A percentile compares a stretch with the other conserved stretches of the same genome.
Evolutionary conservation across 2,888 invertebrate species (phyloP).

Genomic region (Latrodectus hesperus): DNA sequence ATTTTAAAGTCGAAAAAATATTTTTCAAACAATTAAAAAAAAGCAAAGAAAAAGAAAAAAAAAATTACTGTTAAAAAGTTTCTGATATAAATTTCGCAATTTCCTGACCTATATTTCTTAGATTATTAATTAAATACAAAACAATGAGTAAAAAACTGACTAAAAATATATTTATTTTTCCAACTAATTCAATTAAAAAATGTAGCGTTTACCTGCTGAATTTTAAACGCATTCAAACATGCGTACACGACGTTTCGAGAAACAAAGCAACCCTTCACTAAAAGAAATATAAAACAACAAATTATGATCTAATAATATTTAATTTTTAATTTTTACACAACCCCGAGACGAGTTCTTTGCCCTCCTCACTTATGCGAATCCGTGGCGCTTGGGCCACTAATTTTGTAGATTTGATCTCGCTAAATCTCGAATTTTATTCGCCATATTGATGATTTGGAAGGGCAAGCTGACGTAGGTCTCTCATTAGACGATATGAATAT

Average conservation of each 20-base stretch:
- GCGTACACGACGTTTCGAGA: background rate
- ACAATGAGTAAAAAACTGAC: background rate
- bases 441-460: conserved; percentile 70
- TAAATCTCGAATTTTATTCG: conserved; percentile 70
- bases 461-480: conserved; percentile 68
- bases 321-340: conserved; percentile 28
- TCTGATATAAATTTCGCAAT: background rate
- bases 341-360: conserved; percentile 66
- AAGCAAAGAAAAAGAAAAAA: background rate
- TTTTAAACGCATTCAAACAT: no score
- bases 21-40: background rate
- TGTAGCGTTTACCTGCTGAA: background rate
- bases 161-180: background rate
- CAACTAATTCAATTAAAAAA: background rate
- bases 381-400: conserved; percentile 70
- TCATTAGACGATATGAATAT: conserved; percentile 68
- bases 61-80: background rate
- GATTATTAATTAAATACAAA: background rate
- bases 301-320: background rate
- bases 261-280: background rate
- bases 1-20: background rate
- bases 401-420: conserved; percentile 70
- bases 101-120: background rate
- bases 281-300: background rate
- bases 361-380: conserved; percentile 68